phyloP scores from a whole-genome alignment of 1,140 invertebrate species.

The Euura saliciscinereae region DNA sequence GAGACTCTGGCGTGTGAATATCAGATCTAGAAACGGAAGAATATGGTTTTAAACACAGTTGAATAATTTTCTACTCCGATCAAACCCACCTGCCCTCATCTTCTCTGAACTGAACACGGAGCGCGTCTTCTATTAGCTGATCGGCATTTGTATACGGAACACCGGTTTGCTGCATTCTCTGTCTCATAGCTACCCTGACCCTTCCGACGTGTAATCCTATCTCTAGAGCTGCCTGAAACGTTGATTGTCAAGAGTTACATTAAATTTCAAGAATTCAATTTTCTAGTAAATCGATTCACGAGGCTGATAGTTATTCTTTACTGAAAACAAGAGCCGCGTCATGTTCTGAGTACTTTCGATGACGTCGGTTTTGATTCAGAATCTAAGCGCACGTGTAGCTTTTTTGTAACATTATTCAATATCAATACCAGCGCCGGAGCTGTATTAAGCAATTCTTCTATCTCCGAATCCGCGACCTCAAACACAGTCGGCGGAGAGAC shows the following conservation, averaged over 20 bases:
- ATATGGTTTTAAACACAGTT: slow-evolving; percentile 7
- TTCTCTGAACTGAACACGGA: slow-evolving; percentile 69
- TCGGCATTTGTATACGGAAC: slow-evolving; percentile 67
- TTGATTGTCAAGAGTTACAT: no score
- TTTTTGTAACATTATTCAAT: no score
- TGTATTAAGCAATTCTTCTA: slow-evolving; percentile 64
- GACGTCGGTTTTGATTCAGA: no score
- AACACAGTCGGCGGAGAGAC: slow-evolving; percentile 43
- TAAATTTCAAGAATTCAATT: no score
- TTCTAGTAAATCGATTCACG: no score
- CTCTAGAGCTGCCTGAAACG: slow-evolving; percentile 65
- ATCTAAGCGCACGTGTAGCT: no score
- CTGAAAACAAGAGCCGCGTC: no score
- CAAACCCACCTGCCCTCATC: slow-evolving; percentile 52
- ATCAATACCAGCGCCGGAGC: slow-evolving; percentile 53
- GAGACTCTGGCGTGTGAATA: slow-evolving; percentile 29
- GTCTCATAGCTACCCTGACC: slow-evolving; percentile 67
- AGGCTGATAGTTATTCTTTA: no score
- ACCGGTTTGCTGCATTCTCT: slow-evolving; percentile 64
- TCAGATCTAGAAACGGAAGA: slow-evolving; percentile 25
- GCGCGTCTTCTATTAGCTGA: slow-evolving; percentile 71
- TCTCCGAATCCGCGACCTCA: slow-evolving; percentile 54
- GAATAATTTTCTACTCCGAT: slow-evolving; percentile 17
- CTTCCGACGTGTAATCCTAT: slow-evolving; percentile 73
- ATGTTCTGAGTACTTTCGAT: no score